A percentile compares a stretch with the other conserved stretches of the same genome.
phyloP scores from a whole-genome alignment of 2,797 vertebrate species.

The Chloroceryle inda region DNA sequence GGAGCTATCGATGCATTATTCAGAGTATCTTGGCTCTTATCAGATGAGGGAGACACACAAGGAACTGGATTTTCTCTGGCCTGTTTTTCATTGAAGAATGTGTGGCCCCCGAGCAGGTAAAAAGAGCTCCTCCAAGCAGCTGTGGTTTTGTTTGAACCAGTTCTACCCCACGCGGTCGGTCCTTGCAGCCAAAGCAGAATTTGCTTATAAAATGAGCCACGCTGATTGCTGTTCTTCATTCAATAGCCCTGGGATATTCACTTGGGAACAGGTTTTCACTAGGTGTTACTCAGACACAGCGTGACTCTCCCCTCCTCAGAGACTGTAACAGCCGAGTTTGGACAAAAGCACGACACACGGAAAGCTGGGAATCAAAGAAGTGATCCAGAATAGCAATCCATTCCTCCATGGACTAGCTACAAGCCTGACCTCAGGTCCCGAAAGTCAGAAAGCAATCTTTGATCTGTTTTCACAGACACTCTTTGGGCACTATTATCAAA shows the following conservation, averaged over 20 bases:
- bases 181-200: neutral
- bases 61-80: neutral
- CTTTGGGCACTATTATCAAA: neutral
- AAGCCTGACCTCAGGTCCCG: neutral
- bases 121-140: neutral
- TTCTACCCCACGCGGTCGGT: neutral
- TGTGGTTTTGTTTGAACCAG: neutral
- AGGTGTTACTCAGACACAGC: neutral
- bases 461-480: neutral
- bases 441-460: neutral
- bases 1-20: neutral
- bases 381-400: neutral
- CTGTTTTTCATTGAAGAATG: neutral
- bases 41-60: neutral
- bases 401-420: neutral
- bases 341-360: neutral
- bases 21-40: neutral
- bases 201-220: neutral
- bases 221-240: neutral
- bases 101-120: neutral
- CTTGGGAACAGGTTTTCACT: neutral
- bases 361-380: neutral
- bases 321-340: fast-evolving
- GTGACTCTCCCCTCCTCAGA: neutral
- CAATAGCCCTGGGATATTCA: neutral